Conservation (phyloP, 2,113 vertebrate genomes). For the Petromus typicus region DNA sequence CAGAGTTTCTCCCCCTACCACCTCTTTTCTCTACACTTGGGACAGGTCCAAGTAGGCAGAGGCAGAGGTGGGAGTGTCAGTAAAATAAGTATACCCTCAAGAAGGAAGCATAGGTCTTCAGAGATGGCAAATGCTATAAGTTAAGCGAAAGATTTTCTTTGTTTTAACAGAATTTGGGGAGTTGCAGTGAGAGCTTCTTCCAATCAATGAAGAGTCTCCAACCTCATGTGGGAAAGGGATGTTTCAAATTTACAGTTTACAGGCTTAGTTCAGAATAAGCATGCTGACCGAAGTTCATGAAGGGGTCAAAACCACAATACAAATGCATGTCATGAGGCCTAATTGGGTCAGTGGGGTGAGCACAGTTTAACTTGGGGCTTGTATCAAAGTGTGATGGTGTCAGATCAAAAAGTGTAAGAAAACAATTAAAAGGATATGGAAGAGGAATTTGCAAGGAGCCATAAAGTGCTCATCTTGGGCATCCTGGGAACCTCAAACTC, state of each 20-base stretch:
- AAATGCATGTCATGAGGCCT: neutral
- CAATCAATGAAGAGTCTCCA: neutral
- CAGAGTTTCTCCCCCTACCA: neutral
- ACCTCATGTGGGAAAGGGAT: neutral
- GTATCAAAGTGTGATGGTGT: neutral
- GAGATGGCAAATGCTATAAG: neutral
- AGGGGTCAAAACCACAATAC: neutral
- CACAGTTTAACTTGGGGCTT: neutral
- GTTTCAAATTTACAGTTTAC: neutral
- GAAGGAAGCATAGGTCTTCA: neutral
- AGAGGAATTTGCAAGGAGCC: neutral
- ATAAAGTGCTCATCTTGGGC: neutral
- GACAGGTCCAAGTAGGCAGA: neutral
- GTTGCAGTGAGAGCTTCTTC: neutral
- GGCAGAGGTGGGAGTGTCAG: neutral
- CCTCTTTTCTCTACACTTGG: neutral
- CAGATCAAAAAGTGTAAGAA: neutral
- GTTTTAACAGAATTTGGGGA: neutral
- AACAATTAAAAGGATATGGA: no score
- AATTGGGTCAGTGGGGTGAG: neutral
- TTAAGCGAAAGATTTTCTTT: neutral
- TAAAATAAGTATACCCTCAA: neutral
- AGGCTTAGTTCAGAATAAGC: neutral
- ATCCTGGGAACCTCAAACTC: neutral
- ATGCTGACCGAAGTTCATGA: neutral